Percentiles rank a stretch among this genome's conserved stretches.
Evolutionary conservation across 2,113 vertebrate genomes (phyloP).

Genomic region (Sylvietta virens): DNA sequence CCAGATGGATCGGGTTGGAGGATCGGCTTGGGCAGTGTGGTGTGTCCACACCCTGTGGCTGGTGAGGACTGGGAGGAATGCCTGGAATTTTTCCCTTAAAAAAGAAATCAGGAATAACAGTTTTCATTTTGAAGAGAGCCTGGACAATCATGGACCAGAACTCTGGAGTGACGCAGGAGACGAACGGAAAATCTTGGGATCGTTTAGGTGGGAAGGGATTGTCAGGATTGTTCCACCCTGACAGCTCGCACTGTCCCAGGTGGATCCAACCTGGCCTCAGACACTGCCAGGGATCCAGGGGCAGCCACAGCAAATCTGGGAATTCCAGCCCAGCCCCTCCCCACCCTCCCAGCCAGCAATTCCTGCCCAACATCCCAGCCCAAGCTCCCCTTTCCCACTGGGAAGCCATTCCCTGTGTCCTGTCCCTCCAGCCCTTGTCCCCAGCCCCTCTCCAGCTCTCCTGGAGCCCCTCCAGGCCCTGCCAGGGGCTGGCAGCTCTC

Average conservation of each 20-base stretch:
- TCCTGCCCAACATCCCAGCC: too few species aligned
- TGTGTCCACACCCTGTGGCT: not conserved
- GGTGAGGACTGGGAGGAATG: not conserved
- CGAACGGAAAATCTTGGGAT: not conserved
- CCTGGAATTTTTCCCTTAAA: too few species aligned
- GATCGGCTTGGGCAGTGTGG: not conserved
- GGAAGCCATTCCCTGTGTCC: too few species aligned
- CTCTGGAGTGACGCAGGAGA: not conserved
- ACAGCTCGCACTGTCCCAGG: fast-evolving
- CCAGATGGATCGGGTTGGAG: not conserved
- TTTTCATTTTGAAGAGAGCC: not conserved
- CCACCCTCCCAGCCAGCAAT: too few species aligned
- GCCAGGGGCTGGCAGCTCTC: fast-evolving
- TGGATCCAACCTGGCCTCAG: too few species aligned
- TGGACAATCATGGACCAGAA: not conserved
- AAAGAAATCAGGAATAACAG: not conserved
- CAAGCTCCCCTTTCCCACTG: too few species aligned
- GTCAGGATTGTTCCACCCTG: not conserved
- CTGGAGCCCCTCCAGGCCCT: not conserved
- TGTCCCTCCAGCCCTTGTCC: too few species aligned
- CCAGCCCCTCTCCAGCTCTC: too few species aligned
- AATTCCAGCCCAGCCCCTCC: too few species aligned
- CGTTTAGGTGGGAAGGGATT: not conserved
- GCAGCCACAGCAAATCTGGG: too few species aligned
- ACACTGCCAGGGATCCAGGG: too few species aligned